Conservation (phyloP, 1,140 invertebrate genomes). For the Temnothorax longispinosus region DNA sequence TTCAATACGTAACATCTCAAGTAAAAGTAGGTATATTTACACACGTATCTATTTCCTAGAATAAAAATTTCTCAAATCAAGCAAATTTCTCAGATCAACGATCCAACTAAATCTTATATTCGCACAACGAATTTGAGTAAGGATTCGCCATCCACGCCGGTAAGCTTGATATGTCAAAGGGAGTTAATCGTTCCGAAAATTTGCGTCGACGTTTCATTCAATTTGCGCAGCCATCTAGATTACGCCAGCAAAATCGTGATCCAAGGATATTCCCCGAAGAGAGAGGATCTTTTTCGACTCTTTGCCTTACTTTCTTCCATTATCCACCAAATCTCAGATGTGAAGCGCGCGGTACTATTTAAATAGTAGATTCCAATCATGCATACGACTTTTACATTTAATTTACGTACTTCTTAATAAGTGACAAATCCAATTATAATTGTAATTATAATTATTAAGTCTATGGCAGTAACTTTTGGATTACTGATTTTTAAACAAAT, state of each 20-base stretch:
- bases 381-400: neutral
- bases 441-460: neutral
- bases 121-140: neutral
- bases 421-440: neutral
- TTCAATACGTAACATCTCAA: neutral
- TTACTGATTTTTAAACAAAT: neutral
- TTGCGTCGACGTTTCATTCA: slow-evolving; percentile 24
- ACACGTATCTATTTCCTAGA: neutral
- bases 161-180: slow-evolving; percentile 15
- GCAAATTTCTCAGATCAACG: neutral
- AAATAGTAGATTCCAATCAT: neutral
- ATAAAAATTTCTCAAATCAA: neutral
- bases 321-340: neutral
- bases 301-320: neutral
- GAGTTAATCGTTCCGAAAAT: slow-evolving; percentile 46
- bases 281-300: neutral
- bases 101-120: slow-evolving; percentile 6
- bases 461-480: neutral
- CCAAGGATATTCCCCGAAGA: neutral
- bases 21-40: neutral
- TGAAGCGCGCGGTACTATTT: neutral
- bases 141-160: neutral
- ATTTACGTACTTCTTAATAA: neutral
- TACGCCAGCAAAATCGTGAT: neutral
- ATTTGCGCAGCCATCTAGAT: slow-evolving; percentile 43